A percentile compares a stretch with the other conserved stretches of the same genome.
These are phyloP conservation scores for Spilarctia lutea DNA, from an alignment of 2,888 invertebrate species.

Conservation along the genomic window DNA sequence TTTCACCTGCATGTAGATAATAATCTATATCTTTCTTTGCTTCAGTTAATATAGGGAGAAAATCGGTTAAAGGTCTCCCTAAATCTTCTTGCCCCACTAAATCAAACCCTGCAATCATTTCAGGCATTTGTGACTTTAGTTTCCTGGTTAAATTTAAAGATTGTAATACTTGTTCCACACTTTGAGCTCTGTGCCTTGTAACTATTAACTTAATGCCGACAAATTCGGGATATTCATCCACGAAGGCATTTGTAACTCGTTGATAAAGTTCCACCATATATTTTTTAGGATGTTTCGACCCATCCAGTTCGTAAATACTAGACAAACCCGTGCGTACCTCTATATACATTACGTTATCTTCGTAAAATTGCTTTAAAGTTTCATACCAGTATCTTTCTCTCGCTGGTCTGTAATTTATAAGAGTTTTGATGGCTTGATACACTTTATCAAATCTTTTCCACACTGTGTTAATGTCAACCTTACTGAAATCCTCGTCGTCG, in stretches of 20 bases:
- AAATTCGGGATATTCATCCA: constrained; percentile 87
- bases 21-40: constrained; percentile 86
- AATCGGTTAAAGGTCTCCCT: constrained; percentile 88
- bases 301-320: constrained; percentile 81
- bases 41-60: constrained; percentile 83
- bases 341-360: constrained; percentile 90
- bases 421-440: constrained; percentile 80
- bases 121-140: constrained; percentile 85
- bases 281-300: constrained; percentile 77
- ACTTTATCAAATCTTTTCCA: constrained; percentile 87
- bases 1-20: constrained; percentile 94
- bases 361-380: constrained; percentile 87
- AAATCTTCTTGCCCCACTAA: constrained; percentile 93
- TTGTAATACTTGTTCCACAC: constrained; percentile 70
- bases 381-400: constrained; percentile 88
- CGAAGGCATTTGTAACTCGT: constrained; percentile 86
- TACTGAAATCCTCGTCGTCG: constrained; percentile 65
- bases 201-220: constrained; percentile 89
- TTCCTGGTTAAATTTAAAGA: constrained; percentile 69
- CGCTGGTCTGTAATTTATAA: constrained; percentile 88
- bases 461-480: constrained; percentile 83
- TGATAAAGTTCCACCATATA: constrained; percentile 86
- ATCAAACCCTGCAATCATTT: constrained; percentile 92
- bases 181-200: constrained; percentile 61
- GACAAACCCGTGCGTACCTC: constrained; percentile 89